These are phyloP conservation scores for Synergus umbraculus DNA, from an alignment of 2,888 invertebrate genomes.

Conservation along the genomic window DNA sequence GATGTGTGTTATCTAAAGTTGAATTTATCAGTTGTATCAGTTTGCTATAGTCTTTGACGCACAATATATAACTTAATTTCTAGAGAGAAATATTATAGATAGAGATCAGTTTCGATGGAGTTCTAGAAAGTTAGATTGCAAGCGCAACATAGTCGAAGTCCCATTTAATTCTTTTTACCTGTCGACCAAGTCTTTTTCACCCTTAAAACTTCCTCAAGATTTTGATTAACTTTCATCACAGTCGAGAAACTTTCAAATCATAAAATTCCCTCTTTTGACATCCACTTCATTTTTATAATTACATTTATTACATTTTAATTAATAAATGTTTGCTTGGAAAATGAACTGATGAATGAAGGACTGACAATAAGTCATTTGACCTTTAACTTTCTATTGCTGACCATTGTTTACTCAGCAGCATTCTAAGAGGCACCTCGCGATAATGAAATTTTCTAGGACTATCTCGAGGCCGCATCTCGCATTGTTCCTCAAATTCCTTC, in stretches of 20 bases:
- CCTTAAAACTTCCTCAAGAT: background rate
- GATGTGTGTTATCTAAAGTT: background rate
- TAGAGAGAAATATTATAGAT: constrained; percentile 24
- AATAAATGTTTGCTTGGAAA: too few relatives aligned
- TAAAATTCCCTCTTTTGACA: background rate
- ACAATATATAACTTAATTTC: background rate
- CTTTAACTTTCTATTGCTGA: too few relatives aligned
- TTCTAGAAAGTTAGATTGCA: constrained; percentile 33
- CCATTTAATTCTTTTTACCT: background rate
- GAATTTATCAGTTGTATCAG: constrained; percentile 16
- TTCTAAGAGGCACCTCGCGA: background rate
- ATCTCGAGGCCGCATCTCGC: constrained; percentile 16
- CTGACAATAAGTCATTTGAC: too few relatives aligned
- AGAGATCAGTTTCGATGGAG: constrained; percentile 18
- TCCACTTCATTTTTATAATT: background rate
- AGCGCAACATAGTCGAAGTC: background rate
- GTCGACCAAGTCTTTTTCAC: background rate
- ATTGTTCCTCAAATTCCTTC: constrained; percentile 28
- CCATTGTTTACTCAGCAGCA: too few relatives aligned
- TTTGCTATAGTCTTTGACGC: constrained; percentile 26
- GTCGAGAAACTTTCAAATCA: background rate
- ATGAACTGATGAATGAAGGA: too few relatives aligned
- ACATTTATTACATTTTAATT: too few relatives aligned
- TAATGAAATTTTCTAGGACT: constrained; percentile 38
- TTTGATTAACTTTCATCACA: background rate